Evolutionary conservation across 2,797 vertebrate species (phyloP).

Genomic region (Periparus ater): DNA sequence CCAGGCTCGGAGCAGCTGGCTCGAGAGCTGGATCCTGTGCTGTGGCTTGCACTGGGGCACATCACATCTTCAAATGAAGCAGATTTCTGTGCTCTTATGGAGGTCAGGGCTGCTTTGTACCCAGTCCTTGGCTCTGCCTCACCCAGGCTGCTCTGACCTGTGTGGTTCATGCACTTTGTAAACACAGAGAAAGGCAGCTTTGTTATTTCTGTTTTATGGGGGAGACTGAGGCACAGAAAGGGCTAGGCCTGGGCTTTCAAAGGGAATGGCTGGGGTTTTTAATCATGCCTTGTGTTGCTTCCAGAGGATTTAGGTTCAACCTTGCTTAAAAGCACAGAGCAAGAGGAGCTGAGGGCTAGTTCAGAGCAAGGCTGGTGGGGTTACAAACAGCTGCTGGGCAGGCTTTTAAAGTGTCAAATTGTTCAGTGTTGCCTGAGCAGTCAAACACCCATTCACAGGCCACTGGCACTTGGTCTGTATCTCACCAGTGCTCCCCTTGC

Average conservation of each 20-base stretch:
- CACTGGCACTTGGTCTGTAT: not conserved
- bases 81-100: not conserved
- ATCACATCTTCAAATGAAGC: not conserved
- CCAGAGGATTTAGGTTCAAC: not conserved
- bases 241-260: not conserved
- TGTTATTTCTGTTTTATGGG: not conserved
- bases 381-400: not conserved
- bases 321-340: not conserved
- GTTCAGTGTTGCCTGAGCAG: not conserved
- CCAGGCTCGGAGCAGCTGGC: not conserved
- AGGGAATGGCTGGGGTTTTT: not conserved
- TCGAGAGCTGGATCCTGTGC: rapidly evolving
- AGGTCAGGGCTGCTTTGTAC: not conserved
- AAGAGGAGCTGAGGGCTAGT: not conserved
- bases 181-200: not conserved
- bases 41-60: not conserved
- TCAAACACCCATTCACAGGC: not conserved
- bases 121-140: not conserved
- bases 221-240: not conserved
- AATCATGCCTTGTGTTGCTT: not conserved
- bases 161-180: not conserved
- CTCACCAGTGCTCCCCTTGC: not conserved
- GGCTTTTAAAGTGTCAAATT: not conserved
- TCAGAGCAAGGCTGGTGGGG: not conserved
- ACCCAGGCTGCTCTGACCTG: not conserved